Evolutionary conservation across 2,797 vertebrate species (phyloP).

Genomic region (Muscicapa striata): DNA sequence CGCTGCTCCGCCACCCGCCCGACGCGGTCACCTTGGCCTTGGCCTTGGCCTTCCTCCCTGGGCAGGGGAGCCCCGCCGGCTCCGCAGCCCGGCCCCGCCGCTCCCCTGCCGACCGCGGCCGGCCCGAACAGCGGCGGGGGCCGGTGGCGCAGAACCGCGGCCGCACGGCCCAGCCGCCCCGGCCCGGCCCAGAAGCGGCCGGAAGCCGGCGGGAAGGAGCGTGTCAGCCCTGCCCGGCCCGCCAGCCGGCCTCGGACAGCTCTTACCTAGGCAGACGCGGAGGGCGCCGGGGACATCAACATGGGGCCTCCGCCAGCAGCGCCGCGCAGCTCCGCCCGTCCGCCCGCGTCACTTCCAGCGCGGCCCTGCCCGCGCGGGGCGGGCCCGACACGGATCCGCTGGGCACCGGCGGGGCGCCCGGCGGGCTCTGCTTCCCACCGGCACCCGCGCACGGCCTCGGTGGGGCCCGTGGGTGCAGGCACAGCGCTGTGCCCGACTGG

Average conservation of each 20-base stretch:
- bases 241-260: background rate
- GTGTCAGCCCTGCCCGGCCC: background rate
- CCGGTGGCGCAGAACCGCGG: background rate
- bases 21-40: background rate
- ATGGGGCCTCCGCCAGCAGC: background rate
- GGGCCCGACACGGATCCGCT: accelerated
- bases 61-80: background rate
- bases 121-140: background rate
- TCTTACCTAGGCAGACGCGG: background rate
- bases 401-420: accelerated
- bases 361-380: background rate
- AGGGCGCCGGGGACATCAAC: conserved; percentile 26
- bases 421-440: too few species aligned
- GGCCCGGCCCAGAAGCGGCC: background rate
- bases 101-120: background rate
- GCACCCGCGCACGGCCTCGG: accelerated
- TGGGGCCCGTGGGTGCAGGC: accelerated
- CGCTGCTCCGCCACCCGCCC: background rate
- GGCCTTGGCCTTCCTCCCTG: too few species aligned
- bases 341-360: conserved; percentile 35
- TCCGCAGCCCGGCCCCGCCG: background rate
- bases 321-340: background rate
- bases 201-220: background rate
- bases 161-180: background rate
- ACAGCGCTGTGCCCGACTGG: accelerated